Evolutionary conservation across 2,113 vertebrate genomes (phyloP), one percentile per base, ranked within the genome.

Genomic region (Hyperopisus bebe): DNA sequence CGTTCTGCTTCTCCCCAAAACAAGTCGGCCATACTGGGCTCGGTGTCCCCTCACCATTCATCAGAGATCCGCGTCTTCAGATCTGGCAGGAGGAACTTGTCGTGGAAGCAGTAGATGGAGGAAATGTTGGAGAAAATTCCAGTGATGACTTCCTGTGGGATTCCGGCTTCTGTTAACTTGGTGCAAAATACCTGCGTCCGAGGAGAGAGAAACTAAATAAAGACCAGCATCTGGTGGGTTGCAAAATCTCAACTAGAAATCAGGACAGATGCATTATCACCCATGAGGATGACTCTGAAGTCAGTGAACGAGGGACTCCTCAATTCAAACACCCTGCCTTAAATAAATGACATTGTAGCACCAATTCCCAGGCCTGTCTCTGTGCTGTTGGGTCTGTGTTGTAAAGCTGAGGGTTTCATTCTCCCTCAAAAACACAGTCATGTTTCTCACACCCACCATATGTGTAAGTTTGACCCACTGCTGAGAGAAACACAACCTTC

Each of bases 111-210:
- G 92, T 98, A 98, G 94, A 99, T 99, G 87, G 98, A 99, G 91
- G 98, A 98, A 93, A 99, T 99, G 94, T 99, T 99, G 86, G 98
- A 99, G 94, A 99, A 99, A 93, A 99, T 98, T 92, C 98, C 98
- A 0, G 96, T 99, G 92, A 97, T 97, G 90, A 98, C 98, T 1
- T 99, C 98, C 58, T 93, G 91, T 91, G 97, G 97, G 94, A 99
- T 97, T 80, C 97, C 97, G 58, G 97, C 97, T 92, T 97, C 97
- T 0, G 94, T 96, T 92, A 99, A 94, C 94, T 95, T 97, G 91
- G 97, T 97, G 96, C 97, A 98, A 96, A 99, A 99, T 91, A 98
- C 97, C 98, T 99, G 92, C 62, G 58, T 51, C 15, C 48, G 91
- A 88, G 87, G 70, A 86, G 85, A 31, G 70, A 89, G 53, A 90